phyloP scores from a whole-genome alignment of 2,113 vertebrate species.

The Myrmecobius fasciatus region DNA sequence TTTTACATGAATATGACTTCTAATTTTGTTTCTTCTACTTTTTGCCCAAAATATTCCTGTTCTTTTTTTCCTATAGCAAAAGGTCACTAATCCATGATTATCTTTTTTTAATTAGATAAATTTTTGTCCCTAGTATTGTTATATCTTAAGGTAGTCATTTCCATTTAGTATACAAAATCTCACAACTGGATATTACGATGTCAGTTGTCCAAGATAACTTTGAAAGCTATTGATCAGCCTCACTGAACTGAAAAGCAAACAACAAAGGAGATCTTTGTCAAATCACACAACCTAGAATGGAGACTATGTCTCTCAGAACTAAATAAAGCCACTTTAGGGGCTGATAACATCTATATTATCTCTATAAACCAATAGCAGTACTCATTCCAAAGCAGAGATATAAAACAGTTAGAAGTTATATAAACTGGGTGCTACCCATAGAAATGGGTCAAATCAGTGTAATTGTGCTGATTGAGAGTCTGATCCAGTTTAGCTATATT shows the following conservation, averaged over 20 bases:
- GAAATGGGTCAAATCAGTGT: background rate
- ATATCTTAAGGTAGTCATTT: background rate
- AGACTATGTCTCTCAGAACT: constrained; percentile 43
- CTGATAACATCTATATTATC: constrained; percentile 19
- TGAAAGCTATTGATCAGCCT: constrained; percentile 62
- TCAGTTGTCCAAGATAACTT: constrained; percentile 56
- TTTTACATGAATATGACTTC: background rate
- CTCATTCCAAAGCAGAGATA: background rate
- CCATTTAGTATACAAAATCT: background rate
- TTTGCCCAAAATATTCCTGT: background rate
- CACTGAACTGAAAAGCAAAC: constrained; percentile 64
- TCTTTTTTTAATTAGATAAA: background rate
- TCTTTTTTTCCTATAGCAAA: background rate
- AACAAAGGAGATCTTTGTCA: constrained; percentile 60
- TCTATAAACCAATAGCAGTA: constrained; percentile 55
- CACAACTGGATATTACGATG: constrained; percentile 67
- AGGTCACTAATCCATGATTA: background rate
- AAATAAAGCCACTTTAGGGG: constrained; percentile 65
- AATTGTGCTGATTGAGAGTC: constrained; percentile 52
- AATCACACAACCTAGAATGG: background rate
- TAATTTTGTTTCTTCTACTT: background rate
- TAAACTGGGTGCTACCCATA: background rate
- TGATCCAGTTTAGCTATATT: constrained; percentile 30
- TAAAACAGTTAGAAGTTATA: background rate
- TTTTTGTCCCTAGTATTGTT: background rate